Evolutionary conservation across 64 coral and sea anemone genomes (phyloP).

Genomic region (Platygyra sinensis): DNA sequence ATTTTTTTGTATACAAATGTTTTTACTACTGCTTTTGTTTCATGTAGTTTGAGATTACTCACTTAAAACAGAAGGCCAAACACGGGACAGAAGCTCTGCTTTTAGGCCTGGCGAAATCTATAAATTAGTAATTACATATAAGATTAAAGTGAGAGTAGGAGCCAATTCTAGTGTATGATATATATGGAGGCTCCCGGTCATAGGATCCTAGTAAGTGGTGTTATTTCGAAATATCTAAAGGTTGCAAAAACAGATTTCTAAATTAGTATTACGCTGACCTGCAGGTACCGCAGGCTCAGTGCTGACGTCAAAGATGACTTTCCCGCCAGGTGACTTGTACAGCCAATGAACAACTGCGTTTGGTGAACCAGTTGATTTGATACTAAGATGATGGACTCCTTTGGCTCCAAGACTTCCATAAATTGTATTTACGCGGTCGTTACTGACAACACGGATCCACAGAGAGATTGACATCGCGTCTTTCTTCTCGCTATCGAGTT

Average conservation of each 20-base stretch:
- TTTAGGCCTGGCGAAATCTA: too few species aligned
- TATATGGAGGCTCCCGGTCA: too few species aligned
- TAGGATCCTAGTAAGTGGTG: too few species aligned
- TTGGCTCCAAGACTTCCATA: slow-evolving; percentile 47
- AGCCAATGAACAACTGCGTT: slow-evolving; percentile 66
- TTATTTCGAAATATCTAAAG: too few species aligned
- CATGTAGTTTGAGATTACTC: too few species aligned
- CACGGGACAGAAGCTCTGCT: too few species aligned
- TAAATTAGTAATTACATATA: too few species aligned
- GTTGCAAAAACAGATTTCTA: background rate
- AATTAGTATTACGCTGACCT: slow-evolving; percentile 32
- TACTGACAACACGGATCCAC: slow-evolving; percentile 65
- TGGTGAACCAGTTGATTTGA: slow-evolving; percentile 40
- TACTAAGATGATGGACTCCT: slow-evolving; percentile 37
- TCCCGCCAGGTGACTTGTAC: slow-evolving; percentile 6
- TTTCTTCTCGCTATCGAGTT: background rate
- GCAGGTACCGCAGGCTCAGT: slow-evolving; percentile 48
- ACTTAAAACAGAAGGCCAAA: too few species aligned
- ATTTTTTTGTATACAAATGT: too few species aligned
- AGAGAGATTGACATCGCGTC: slow-evolving; percentile 56
- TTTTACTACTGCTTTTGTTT: too few species aligned
- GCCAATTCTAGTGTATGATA: too few species aligned
- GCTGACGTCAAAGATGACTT: slow-evolving; percentile 49
- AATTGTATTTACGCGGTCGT: slow-evolving; percentile 48
- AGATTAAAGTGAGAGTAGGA: too few species aligned